A percentile compares a stretch with the other conserved stretches of the same genome.
Conservation (phyloP, 2,113 vertebrate species). For the Aphelocoma coerulescens region DNA sequence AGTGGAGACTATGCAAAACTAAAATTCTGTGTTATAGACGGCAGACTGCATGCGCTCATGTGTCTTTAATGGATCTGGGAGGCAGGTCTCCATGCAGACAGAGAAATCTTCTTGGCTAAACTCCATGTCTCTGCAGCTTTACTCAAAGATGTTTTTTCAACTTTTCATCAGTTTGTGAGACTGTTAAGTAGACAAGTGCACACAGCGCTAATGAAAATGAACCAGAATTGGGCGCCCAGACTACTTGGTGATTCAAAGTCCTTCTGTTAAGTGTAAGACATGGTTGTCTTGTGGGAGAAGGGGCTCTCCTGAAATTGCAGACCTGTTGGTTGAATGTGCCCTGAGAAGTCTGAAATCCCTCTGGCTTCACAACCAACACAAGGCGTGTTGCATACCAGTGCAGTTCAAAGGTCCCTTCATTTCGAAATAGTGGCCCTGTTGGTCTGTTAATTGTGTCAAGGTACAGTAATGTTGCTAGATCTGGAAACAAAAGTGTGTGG, state of each 20-base stretch:
- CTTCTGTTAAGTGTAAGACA: not conserved
- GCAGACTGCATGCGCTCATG: not conserved
- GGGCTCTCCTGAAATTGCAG: not conserved
- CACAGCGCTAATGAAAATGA: not conserved
- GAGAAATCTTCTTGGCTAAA: not conserved
- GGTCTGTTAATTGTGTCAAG: not conserved
- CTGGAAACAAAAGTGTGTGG: rapidly evolving
- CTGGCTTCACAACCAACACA: not conserved
- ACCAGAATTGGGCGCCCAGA: not conserved
- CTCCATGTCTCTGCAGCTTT: not conserved
- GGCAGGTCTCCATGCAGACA: not conserved
- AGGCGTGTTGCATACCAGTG: rapidly evolving
- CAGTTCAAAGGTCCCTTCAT: not conserved
- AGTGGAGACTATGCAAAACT: not conserved
- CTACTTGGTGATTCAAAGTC: not conserved
- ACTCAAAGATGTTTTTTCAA: not conserved
- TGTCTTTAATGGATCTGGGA: not conserved
- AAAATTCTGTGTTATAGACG: not conserved
- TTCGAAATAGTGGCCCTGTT: not conserved
- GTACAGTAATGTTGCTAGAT: not conserved
- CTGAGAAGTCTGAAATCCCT: not conserved
- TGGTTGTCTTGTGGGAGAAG: not conserved
- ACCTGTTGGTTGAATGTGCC: not conserved
- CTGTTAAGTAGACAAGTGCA: not conserved
- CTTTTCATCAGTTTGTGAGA: not conserved